phyloP scores from a whole-genome alignment of 2,797 vertebrate species.

The Heterohyrax brucei region DNA sequence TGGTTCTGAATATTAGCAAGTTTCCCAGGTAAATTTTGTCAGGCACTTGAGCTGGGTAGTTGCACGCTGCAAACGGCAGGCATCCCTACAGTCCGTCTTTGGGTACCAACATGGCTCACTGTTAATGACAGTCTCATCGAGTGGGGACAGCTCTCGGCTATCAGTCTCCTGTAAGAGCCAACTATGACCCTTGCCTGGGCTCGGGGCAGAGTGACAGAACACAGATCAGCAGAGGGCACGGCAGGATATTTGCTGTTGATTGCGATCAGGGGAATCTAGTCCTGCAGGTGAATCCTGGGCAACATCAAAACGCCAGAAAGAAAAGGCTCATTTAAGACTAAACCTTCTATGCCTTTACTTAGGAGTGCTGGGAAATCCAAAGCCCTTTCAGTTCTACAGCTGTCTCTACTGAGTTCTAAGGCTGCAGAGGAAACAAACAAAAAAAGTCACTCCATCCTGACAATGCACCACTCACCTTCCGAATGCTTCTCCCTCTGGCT shows the following conservation, averaged over 20 bases:
- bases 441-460: constrained; percentile 74
- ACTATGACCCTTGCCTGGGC: neutral
- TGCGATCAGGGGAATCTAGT: constrained; percentile 62
- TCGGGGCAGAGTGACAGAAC: neutral
- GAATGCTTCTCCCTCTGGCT: constrained; percentile 80
- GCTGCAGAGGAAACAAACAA: constrained; percentile 2
- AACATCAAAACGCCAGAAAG: constrained; percentile 75
- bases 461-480: constrained; percentile 87
- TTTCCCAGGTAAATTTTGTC: constrained; percentile 26
- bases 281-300: constrained; percentile 33
- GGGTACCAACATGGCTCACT: too few species aligned
- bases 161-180: neutral
- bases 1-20: neutral
- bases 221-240: neutral
- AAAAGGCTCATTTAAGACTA: constrained; percentile 73
- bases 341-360: constrained; percentile 72
- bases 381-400: constrained; percentile 39
- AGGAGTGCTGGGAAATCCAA: constrained; percentile 55
- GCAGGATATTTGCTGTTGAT: neutral
- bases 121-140: neutral
- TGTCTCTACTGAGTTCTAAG: constrained; percentile 63
- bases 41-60: neutral
- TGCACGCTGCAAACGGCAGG: neutral
- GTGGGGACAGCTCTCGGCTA: neutral
- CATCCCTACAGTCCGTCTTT: neutral